A percentile compares a stretch with the other conserved stretches of the same genome.
phyloP scores from a whole-genome alignment of 2,113 vertebrate genomes.

The Numenius arquata region DNA sequence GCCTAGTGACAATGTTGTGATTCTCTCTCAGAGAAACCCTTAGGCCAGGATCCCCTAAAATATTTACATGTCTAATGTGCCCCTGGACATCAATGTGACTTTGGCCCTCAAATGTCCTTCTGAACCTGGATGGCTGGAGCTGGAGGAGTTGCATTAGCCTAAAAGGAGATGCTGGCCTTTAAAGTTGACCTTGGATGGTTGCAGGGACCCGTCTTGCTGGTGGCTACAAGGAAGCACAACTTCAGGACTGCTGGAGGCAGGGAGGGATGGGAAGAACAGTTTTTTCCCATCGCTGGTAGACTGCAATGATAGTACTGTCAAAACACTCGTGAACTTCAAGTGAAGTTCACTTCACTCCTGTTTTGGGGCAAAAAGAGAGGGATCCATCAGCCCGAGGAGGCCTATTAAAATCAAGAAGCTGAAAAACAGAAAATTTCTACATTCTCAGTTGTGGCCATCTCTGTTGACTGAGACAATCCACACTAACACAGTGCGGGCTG shows the following conservation, averaged over 20 bases:
- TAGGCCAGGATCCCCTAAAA: neutral
- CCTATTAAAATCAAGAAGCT: neutral
- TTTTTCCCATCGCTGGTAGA: neutral
- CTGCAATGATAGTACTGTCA: rapidly evolving
- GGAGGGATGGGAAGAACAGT: neutral
- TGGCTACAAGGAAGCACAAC: neutral
- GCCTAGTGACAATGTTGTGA: neutral
- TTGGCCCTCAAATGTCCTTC: neutral
- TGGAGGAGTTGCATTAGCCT: neutral
- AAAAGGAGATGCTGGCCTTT: neutral
- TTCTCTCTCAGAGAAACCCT: neutral
- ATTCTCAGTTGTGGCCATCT: rapidly evolving
- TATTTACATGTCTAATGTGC: neutral
- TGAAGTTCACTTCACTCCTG: neutral
- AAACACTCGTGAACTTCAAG: neutral
- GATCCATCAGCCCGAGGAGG: neutral
- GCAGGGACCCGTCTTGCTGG: neutral
- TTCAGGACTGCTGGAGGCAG: neutral
- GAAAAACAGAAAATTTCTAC: neutral
- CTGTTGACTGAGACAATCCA: neutral
- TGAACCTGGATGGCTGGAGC: neutral
- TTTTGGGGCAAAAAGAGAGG: neutral
- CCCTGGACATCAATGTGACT: neutral
- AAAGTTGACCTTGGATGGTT: neutral
- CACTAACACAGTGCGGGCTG: rapidly evolving